Evolutionary conservation across 2,113 vertebrate genomes (phyloP).

Genomic region (Brachyhypopomus occidentalis): DNA sequence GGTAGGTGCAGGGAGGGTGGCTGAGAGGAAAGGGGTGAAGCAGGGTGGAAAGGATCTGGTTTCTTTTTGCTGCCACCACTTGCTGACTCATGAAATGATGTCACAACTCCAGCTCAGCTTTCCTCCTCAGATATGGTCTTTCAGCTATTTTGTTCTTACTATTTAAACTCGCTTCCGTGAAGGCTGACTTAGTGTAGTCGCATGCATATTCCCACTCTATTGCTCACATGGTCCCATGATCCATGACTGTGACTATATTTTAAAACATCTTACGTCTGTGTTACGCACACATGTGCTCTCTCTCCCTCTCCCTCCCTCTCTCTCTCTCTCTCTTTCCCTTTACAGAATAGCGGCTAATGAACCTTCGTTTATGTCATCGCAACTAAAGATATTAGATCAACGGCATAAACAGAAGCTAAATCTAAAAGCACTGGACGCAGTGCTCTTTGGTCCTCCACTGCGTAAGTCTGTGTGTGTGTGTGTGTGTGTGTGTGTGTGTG

Average conservation of each 20-base stretch:
- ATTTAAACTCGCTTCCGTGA: slow-evolving; percentile 24
- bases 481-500: slow-evolving; percentile 3
- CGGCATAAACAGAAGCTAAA: slow-evolving; percentile 97
- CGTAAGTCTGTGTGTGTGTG: slow-evolving; percentile 79
- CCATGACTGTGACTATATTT: slow-evolving; percentile 20
- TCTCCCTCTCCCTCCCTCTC: neutral
- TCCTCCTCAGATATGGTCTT: slow-evolving; percentile 46
- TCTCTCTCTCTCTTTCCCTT: neutral
- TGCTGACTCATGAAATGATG: slow-evolving; percentile 73
- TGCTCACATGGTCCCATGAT: neutral
- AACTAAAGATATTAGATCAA: slow-evolving; percentile 93
- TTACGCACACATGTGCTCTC: neutral
- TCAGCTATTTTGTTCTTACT: slow-evolving; percentile 32
- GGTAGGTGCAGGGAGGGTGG: slow-evolving; percentile 30
- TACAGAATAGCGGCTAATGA: slow-evolving; percentile 96
- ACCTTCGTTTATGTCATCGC: slow-evolving; percentile 88
- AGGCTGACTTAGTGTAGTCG: slow-evolving; percentile 13
- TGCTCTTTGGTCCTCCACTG: slow-evolving; percentile 93
- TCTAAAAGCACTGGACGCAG: slow-evolving; percentile 94
- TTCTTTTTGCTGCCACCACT: slow-evolving; percentile 45
- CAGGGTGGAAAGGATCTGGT: slow-evolving; percentile 54
- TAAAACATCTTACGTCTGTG: neutral
- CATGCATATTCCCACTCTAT: slow-evolving; percentile 4
- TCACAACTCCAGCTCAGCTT: slow-evolving; percentile 59
- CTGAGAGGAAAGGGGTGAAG: neutral